These are phyloP conservation scores for Sphaeramia orbicularis DNA, from an alignment of 2,797 vertebrate species.

Conservation along the genomic window DNA sequence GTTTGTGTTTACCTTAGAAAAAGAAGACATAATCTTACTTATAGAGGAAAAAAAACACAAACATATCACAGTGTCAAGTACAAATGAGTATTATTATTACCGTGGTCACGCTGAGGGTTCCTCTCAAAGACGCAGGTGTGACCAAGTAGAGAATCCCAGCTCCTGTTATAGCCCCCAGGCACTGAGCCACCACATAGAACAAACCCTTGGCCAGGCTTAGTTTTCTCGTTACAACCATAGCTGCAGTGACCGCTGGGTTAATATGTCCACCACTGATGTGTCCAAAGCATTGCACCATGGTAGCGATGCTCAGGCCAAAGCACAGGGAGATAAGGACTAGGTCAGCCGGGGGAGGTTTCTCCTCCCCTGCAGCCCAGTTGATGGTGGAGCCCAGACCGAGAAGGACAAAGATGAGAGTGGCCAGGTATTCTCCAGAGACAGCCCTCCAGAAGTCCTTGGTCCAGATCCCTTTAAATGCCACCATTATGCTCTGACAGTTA, in stretches of 20 bases:
- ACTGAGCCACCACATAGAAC: slow-evolving; percentile 94
- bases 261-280: slow-evolving; percentile 97
- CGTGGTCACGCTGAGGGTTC: slow-evolving; percentile 89
- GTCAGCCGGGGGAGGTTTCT: slow-evolving; percentile 88
- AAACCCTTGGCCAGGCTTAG: slow-evolving; percentile 93
- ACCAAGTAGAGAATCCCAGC: slow-evolving; percentile 92
- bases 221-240: slow-evolving; percentile 93
- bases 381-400: slow-evolving; percentile 94
- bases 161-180: slow-evolving; percentile 91
- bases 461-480: slow-evolving; percentile 96
- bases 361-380: slow-evolving; percentile 88
- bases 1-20: slow-evolving; percentile 86
- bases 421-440: slow-evolving; percentile 93
- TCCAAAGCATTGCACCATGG: slow-evolving; percentile 95
- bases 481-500: slow-evolving; percentile 89
- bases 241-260: slow-evolving; percentile 94
- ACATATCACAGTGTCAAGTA: not conserved
- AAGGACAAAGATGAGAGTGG: slow-evolving; percentile 93
- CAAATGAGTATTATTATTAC: slow-evolving; percentile 75
- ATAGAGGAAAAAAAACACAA: not conserved
- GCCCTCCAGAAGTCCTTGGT: slow-evolving; percentile 97
- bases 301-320: slow-evolving; percentile 96
- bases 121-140: slow-evolving; percentile 88
- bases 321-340: slow-evolving; percentile 95
- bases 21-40: not conserved